These are phyloP conservation scores for Rotaria sp. DNA, from an alignment of 2,888 invertebrate genomes.

Conservation along the genomic window DNA sequence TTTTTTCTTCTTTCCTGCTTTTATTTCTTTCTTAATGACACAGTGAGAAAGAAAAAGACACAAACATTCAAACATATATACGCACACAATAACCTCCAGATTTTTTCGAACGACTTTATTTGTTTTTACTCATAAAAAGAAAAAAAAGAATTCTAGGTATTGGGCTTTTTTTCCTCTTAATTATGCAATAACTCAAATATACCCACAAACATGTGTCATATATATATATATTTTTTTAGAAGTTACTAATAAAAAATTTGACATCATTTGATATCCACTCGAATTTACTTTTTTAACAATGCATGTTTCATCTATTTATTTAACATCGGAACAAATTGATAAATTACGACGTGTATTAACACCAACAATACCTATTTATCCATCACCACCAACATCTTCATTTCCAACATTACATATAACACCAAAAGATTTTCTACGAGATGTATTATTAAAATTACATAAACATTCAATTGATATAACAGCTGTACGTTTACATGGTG, in stretches of 20 bases:
- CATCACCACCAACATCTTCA: not conserved
- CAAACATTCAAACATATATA: too few species aligned
- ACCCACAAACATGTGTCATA: not conserved
- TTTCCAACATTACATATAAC: conserved; percentile 61
- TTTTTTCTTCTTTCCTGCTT: not conserved
- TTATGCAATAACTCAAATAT: not conserved
- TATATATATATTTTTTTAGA: not conserved
- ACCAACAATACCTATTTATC: conserved; percentile 19
- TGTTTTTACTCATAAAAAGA: too few species aligned
- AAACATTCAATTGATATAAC: conserved; percentile 64
- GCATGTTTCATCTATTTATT: not conserved
- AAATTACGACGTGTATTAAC: not conserved
- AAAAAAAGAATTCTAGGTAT: too few species aligned
- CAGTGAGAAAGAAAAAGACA: not conserved
- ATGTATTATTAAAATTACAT: conserved; percentile 59
- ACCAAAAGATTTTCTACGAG: conserved; percentile 75
- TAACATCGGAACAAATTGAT: not conserved
- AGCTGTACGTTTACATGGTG: conserved; percentile 91
- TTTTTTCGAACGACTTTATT: too few species aligned
- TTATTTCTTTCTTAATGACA: not conserved
- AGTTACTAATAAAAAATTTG: not conserved
- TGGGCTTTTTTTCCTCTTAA: not conserved
- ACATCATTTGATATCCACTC: not conserved
- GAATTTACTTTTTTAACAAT: not conserved
- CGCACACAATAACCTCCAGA: not conserved